Conservation (phyloP, 92 coral and sea anemone genomes). For the Actinernus sp. region DNA sequence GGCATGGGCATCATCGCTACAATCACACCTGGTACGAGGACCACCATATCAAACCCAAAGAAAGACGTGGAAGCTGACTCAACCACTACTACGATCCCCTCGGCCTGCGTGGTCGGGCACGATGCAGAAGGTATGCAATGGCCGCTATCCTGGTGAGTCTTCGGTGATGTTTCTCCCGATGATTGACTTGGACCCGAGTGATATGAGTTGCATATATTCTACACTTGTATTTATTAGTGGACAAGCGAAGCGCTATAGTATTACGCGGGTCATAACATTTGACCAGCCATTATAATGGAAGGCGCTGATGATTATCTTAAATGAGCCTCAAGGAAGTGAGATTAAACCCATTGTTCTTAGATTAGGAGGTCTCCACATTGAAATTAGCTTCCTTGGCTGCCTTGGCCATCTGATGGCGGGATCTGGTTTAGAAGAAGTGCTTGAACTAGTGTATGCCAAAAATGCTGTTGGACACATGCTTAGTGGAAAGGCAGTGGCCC, state of each 20-base stretch:
- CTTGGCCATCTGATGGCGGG: constrained; percentile 56
- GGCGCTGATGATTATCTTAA: constrained; percentile 23
- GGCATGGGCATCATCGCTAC: too few species aligned
- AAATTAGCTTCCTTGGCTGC: constrained; percentile 58
- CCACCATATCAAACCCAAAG: too few species aligned
- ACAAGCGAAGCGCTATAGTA: constrained; percentile 34
- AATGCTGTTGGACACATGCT: constrained; percentile 49
- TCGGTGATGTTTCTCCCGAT: constrained; percentile 58
- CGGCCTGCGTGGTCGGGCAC: constrained; percentile 55
- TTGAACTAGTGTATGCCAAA: constrained; percentile 47
- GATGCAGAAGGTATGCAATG: constrained; percentile 29
- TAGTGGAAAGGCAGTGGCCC: constrained; percentile 28
- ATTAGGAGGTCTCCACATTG: constrained; percentile 40
- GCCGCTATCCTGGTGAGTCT: constrained; percentile 42
- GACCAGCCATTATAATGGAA: constrained; percentile 75
- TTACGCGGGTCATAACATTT: constrained; percentile 49
- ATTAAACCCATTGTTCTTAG: constrained; percentile 8
- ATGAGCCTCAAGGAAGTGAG: constrained; percentile 34
- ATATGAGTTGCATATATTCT: constrained; percentile 52
- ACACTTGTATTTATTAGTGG: constrained; percentile 31
- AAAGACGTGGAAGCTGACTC: constrained; percentile 39
- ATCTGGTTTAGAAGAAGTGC: constrained; percentile 44
- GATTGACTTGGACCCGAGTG: constrained; percentile 56
- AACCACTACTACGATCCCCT: constrained; percentile 24
- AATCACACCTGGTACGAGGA: too few species aligned